Conservation (phyloP, 2,113 vertebrate genomes). For the Tachysurus fulvidraco region DNA sequence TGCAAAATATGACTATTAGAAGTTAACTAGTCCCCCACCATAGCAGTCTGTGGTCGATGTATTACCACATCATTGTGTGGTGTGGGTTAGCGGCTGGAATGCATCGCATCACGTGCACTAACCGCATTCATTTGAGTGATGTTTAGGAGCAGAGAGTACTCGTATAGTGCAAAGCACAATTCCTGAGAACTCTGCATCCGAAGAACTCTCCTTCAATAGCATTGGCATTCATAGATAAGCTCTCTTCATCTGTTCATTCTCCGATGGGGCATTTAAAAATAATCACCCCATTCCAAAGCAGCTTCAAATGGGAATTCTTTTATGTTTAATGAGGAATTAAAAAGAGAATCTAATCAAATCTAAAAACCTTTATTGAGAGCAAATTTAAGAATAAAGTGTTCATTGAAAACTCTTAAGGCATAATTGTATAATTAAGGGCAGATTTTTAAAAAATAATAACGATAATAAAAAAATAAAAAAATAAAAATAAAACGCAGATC, state of each 20-base stretch:
- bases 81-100: slow-evolving; percentile 50
- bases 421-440: neutral
- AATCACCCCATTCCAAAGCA: neutral
- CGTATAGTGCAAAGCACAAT: neutral
- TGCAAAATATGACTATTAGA: neutral
- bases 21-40: neutral
- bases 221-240: neutral
- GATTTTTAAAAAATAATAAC: neutral
- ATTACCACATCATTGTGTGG: slow-evolving; percentile 52
- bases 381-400: neutral
- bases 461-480: neutral
- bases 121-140: slow-evolving; percentile 53
- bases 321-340: neutral
- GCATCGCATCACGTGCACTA: slow-evolving; percentile 50
- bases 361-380: neutral
- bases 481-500: neutral
- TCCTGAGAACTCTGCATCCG: slow-evolving; percentile 17
- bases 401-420: neutral
- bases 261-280: neutral
- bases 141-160: slow-evolving; percentile 25
- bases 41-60: slow-evolving; percentile 47
- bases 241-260: neutral
- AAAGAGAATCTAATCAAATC: neutral
- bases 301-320: neutral
- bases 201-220: slow-evolving; percentile 3